Evolutionary conservation across 2,888 invertebrate genomes (phyloP).

Genomic region (Zaprionus bogoriensis): DNA sequence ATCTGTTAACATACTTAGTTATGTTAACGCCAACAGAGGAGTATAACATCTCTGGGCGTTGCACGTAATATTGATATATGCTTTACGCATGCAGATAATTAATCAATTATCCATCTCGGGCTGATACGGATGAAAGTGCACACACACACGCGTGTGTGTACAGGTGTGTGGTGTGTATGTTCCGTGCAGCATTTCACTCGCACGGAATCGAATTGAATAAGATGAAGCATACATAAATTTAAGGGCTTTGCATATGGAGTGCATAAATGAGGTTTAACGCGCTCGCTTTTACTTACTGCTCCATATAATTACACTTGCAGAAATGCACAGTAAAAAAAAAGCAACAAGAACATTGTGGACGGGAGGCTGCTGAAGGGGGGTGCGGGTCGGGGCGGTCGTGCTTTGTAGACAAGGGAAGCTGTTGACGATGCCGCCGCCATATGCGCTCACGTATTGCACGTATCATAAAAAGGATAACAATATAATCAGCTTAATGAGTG

Average conservation of each 20-base stretch:
- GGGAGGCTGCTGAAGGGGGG: conserved; percentile 2
- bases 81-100: background rate
- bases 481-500: conserved; percentile 82
- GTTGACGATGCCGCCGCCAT: conserved; percentile 63
- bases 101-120: background rate
- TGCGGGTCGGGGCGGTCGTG: background rate
- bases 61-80: background rate
- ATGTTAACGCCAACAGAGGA: background rate
- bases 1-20: background rate
- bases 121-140: too few relatives aligned
- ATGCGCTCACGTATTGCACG: conserved; percentile 74
- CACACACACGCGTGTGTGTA: background rate
- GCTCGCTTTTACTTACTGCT: conserved; percentile 45
- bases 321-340: conserved; percentile 58
- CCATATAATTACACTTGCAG: conserved; percentile 71
- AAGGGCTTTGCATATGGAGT: conserved; percentile 39
- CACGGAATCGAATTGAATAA: background rate
- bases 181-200: background rate
- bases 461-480: conserved; percentile 81
- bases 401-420: conserved; percentile 22
- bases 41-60: background rate
- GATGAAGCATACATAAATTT: conserved; percentile 42
- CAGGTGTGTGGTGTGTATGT: background rate
- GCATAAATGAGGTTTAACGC: conserved; percentile 52
- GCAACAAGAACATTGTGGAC: conserved; percentile 13